A percentile compares a stretch with the other conserved stretches of the same genome.
These are phyloP conservation scores for Drosophila fungiperda DNA, from an alignment of 2,888 invertebrate genomes.

Conservation along the genomic window DNA sequence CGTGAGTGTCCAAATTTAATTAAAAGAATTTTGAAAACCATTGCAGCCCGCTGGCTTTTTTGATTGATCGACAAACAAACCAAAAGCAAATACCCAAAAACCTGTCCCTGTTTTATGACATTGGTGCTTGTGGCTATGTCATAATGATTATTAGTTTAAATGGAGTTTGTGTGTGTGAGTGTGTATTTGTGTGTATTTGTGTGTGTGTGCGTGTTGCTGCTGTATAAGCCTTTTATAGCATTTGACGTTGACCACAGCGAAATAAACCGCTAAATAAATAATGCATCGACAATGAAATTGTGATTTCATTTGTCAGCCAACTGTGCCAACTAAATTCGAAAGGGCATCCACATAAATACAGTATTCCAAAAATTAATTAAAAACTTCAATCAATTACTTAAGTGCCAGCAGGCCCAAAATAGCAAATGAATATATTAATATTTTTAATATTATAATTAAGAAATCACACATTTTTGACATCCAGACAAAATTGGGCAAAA, in stretches of 20 bases:
- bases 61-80: slow-evolving; percentile 53
- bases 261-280: slow-evolving; percentile 77
- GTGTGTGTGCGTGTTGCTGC: slow-evolving; percentile 1
- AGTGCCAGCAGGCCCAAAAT: slow-evolving; percentile 20
- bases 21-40: slow-evolving; percentile 25
- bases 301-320: slow-evolving; percentile 49
- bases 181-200: too few species aligned
- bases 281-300: slow-evolving; percentile 57
- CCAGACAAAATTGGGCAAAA: neutral
- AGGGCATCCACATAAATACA: slow-evolving; percentile 25
- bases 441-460: neutral
- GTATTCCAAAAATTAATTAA: slow-evolving; percentile 69
- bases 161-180: neutral
- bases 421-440: slow-evolving; percentile 25
- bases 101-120: slow-evolving; percentile 34
- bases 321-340: neutral
- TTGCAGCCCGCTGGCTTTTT: slow-evolving; percentile 30
- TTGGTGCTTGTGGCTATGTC: slow-evolving; percentile 63
- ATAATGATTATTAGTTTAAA: slow-evolving; percentile 55
- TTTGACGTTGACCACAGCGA: slow-evolving; percentile 59
- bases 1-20: slow-evolving; percentile 27
- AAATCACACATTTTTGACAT: neutral
- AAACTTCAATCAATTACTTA: slow-evolving; percentile 58
- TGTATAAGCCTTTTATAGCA: slow-evolving; percentile 33
- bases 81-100: slow-evolving; percentile 17